Evolutionary conservation across 1,140 invertebrate genomes (phyloP).

Genomic region (Drosophila orena): DNA sequence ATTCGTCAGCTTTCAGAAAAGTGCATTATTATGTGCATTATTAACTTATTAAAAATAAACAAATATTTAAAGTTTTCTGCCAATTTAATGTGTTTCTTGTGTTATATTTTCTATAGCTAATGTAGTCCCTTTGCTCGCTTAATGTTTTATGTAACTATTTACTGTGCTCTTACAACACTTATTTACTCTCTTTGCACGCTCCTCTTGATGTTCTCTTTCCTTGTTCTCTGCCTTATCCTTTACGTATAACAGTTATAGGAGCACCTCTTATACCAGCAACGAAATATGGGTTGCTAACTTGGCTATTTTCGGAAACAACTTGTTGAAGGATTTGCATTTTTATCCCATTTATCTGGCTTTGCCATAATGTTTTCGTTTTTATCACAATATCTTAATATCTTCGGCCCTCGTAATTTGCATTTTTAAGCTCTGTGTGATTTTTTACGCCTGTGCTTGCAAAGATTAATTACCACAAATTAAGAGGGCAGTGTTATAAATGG

Average conservation of each 20-base stretch:
- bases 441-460: neutral
- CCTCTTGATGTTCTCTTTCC: neutral
- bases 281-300: conserved; percentile 37
- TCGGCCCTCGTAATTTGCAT: conserved; percentile 8
- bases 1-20: neutral
- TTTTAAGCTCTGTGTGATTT: conserved; percentile 19
- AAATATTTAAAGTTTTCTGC: neutral
- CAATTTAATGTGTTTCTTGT: neutral
- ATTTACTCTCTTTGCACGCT: neutral
- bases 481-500: conserved; percentile 16
- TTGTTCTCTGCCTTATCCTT: conserved; percentile 9
- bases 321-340: conserved; percentile 51
- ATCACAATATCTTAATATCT: neutral
- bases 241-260: conserved; percentile 30
- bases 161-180: conserved; percentile 6
- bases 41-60: no score
- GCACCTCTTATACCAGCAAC: conserved; percentile 29
- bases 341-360: conserved; percentile 18
- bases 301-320: conserved; percentile 65
- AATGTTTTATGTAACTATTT: conserved; percentile 51
- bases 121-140: conserved; percentile 6
- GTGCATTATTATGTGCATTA: neutral
- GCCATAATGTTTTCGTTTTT: conserved; percentile 13
- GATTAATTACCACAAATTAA: conserved; percentile 43
- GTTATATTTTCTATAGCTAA: no score